Base-by-base conservation (phyloP, 1,140 invertebrate genomes). In the Orchesella cincta region DNA sequence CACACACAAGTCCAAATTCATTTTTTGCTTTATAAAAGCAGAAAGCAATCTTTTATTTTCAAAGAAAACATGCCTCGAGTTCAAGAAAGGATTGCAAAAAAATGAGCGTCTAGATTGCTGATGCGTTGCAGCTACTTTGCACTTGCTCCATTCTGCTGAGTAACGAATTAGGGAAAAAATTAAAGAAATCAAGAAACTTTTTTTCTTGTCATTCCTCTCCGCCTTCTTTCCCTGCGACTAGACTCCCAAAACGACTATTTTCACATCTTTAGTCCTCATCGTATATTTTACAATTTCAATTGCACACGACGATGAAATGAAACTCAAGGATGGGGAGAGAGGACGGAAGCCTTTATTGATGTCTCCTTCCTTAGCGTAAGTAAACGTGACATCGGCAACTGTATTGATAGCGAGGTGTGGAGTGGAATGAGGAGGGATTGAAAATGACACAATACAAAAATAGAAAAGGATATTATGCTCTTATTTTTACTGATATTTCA, bases 201-300 rank as follows among this genome's bases (percentile, higher is more conserved):
- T 57, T 57, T 57, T n/a, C n/a, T 57, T 57, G 54, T 57, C 54
- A 57, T 23, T 57, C 54, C 26, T 46, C 39, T 46, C 39, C 54
- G 26, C 54, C 54, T 23, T 57, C n/a, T 57, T 57, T 57, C 54
- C 39, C 18, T 46, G 39, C 39, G 3, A 57, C 23, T 57, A 23
- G 12, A 57, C 54, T 57, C n/a, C 5, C 54, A 14, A 57, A 57
- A 57, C 54, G 54, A 57, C 54, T 57, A 57, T 57, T 57, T 57
- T 57, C 54, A 26, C 14, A 57, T 57, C 54, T 16, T 57, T 23
- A 57, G 26, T 57, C 54, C 26, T 12, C 23, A 57, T 57, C 54
- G 54, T 12, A 57, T 57, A 57, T 18, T 57, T 57, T 57, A 57
- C 54, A 57, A 5, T 46, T 46, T 46, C 18, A 8, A 18, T 46